phyloP scores from a whole-genome alignment of 2,888 invertebrate species.

The Prenolepis imparis region DNA sequence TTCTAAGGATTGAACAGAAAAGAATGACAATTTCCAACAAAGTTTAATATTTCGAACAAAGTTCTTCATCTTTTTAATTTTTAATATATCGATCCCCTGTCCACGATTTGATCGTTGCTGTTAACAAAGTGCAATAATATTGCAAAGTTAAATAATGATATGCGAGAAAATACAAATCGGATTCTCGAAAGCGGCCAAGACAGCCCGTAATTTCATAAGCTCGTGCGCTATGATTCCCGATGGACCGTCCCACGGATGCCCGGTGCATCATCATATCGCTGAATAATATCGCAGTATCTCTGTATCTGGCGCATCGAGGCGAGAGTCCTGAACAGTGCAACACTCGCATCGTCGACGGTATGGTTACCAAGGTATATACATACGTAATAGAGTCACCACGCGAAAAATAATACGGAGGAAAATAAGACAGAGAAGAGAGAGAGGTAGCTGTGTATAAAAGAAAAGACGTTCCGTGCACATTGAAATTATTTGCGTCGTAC shows the following conservation, averaged over 20 bases:
- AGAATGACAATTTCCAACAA: not conserved
- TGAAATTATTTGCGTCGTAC: slow-evolving; percentile 77
- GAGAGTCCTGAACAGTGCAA: slow-evolving; percentile 50
- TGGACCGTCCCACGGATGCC: slow-evolving; percentile 47
- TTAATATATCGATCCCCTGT: not conserved
- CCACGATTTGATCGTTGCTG: not conserved
- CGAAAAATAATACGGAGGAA: slow-evolving; percentile 38
- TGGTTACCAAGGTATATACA: slow-evolving; percentile 72
- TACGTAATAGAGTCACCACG: slow-evolving; percentile 62
- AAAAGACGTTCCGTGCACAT: slow-evolving; percentile 37
- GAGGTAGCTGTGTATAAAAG: not conserved
- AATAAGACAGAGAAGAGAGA: slow-evolving; percentile 45
- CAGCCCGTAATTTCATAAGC: slow-evolving; percentile 48
- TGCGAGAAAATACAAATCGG: slow-evolving; percentile 1
- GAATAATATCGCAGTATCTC: slow-evolving; percentile 70
- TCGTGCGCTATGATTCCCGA: slow-evolving; percentile 34
- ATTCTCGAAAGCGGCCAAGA: slow-evolving; percentile 17
- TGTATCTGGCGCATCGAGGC: slow-evolving; percentile 59
- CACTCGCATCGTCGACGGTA: slow-evolving; percentile 44
- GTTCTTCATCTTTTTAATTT: slow-evolving; percentile 5
- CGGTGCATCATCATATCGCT: slow-evolving; percentile 53
- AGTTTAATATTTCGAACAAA: not conserved
- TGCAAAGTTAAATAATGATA: not conserved
- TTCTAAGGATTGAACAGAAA: not conserved
- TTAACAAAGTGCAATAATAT: not conserved